Evolutionary conservation across 2,797 vertebrate genomes (phyloP).

Genomic region (Gambusia yucatana): DNA sequence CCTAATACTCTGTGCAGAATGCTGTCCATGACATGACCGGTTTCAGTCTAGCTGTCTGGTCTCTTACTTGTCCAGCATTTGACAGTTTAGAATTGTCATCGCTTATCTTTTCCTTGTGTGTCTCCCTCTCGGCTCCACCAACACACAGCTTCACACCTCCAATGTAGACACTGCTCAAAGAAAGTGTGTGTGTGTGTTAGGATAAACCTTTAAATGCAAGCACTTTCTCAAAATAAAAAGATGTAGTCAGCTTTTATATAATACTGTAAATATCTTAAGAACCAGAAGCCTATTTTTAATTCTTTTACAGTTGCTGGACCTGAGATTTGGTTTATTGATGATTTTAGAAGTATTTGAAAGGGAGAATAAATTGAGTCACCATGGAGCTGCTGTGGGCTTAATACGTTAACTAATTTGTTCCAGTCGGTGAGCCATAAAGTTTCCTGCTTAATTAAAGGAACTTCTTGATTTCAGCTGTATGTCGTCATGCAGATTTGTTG

Average conservation of each 20-base stretch:
- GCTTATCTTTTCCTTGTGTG: slow-evolving; percentile 6
- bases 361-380: slow-evolving; percentile 28
- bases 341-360: slow-evolving; percentile 40
- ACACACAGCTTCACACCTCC: slow-evolving; percentile 66
- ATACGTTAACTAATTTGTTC: slow-evolving; percentile 5
- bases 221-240: slow-evolving; percentile 53
- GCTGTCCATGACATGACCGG: slow-evolving; percentile 25
- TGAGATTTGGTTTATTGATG: slow-evolving; percentile 39
- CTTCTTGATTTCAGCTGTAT: slow-evolving; percentile 7
- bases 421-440: slow-evolving; percentile 11
- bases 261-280: slow-evolving; percentile 35
- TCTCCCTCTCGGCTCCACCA: slow-evolving; percentile 17
- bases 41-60: slow-evolving; percentile 37
- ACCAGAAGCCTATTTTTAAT: slow-evolving; percentile 58
- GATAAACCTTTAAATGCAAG: slow-evolving; percentile 48
- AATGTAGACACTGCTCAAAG: slow-evolving; percentile 53
- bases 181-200: slow-evolving; percentile 35
- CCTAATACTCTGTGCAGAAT: neutral
- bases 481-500: neutral
- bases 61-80: slow-evolving; percentile 48
- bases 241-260: slow-evolving; percentile 35
- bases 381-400: slow-evolving; percentile 16
- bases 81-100: slow-evolving; percentile 39
- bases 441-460: slow-evolving; percentile 9
- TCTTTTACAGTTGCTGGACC: slow-evolving; percentile 26